Percentiles rank a stretch among this genome's conserved stretches.
These are phyloP conservation scores for Carassius gibelio DNA, from an alignment of 2,113 vertebrate species.

Conservation along the genomic window DNA sequence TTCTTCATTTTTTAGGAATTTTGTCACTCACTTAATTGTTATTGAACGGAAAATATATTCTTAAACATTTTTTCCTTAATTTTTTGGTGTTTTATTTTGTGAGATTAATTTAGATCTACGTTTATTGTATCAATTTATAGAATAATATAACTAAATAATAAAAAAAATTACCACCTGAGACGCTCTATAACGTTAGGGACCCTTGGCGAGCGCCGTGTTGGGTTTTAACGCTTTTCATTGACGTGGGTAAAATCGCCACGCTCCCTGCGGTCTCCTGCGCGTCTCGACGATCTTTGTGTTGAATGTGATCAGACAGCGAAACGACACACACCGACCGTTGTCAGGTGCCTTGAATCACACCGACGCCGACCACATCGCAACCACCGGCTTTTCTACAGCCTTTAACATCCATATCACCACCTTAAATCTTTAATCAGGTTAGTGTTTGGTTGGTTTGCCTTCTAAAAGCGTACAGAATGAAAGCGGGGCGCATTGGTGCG, in stretches of 20 bases:
- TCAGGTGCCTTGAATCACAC: slow-evolving; percentile 19
- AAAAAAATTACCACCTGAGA: neutral
- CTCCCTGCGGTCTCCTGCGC: neutral
- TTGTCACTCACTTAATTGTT: neutral
- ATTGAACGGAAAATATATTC: neutral
- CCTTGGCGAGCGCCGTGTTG: neutral
- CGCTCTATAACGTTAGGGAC: neutral
- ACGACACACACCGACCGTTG: slow-evolving; percentile 1
- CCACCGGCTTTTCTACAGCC: neutral
- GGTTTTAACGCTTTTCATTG: neutral
- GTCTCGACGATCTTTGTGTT: slow-evolving; percentile 39
- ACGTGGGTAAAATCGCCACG: neutral
- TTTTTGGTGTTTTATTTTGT: neutral
- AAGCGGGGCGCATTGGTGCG: slow-evolving; percentile 13
- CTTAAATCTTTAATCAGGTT: neutral
- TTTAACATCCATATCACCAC: neutral
- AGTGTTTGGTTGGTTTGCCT: neutral
- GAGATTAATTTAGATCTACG: neutral
- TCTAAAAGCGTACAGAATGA: neutral
- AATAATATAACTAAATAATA: neutral
- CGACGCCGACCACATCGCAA: neutral
- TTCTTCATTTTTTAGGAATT: neutral
- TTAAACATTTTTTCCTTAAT: neutral
- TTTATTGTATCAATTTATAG: neutral
- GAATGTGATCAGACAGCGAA: slow-evolving; percentile 34